Evolutionary conservation across 2,797 vertebrate genomes (phyloP), one percentile per base, ranked within the genome.

Genomic region (Xiphophorus birchmanni): DNA sequence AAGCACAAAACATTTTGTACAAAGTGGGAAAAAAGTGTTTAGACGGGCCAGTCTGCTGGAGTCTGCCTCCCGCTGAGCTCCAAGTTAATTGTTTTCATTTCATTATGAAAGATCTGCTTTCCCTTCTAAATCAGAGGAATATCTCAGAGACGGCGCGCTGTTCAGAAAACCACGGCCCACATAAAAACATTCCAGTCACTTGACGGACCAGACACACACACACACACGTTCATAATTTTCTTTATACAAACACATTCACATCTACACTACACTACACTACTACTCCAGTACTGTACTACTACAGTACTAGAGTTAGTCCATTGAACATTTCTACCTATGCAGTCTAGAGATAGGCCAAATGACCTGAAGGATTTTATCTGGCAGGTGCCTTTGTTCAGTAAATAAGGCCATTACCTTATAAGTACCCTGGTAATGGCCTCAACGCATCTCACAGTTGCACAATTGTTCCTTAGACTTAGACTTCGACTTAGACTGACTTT

Each of bases 121-220:
- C 74, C 81, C 79, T 80, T 82, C 80, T 37, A 69, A 89, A 87
- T 87, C 72, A 76, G 80, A 83, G 77, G 82, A 89, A 91, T 81
- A 88, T 86, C 86, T 92, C 84, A 74, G 80, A 2, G 84, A 63
- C 42, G 32, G 78, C 91, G 88, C 60, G 92, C 91, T 94, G 92
- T 75, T 92, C 82, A 42, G 83, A 84, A 78, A 87, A 82, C 82
- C 82, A 81, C 90, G 89, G 88, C 89, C 87, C 90, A 87, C 87
- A 85, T 82, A 89, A 90, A 93, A 91, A 93, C 94, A 95, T 95
- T 94, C 93, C 93, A 90, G 80, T 91, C 89, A 91, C 84, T 88
- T 91, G 90, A 91, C 91, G 87, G 91, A 92, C 83, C 92, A 90
- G 86, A 92, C 84, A 87, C 58, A 81, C 77, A 77, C 90, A 77